These are phyloP conservation scores for Zaprionus davidi DNA, from an alignment of 1,140 invertebrate species.

Conservation along the genomic window DNA sequence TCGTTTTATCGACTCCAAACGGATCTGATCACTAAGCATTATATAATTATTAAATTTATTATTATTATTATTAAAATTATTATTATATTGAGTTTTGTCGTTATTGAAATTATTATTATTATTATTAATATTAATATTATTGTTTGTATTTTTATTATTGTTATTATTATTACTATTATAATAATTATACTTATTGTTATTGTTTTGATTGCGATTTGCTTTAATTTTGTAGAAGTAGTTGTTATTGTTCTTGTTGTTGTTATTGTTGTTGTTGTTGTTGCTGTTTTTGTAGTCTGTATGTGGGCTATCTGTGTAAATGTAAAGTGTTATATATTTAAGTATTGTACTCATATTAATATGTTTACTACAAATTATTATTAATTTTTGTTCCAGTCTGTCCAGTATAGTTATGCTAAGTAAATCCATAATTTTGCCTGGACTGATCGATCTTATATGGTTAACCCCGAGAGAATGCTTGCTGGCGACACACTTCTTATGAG, in stretches of 20 bases:
- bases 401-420: no score
- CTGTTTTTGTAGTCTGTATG: conserved; percentile 71
- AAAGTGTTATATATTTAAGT: conserved; percentile 57
- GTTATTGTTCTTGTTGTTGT: conserved; percentile 30
- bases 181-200: conserved; percentile 17
- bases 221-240: conserved; percentile 9
- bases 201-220: conserved; percentile 9
- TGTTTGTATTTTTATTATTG: conserved; percentile 7
- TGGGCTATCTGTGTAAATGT: conserved; percentile 78
- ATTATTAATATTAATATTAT: conserved; percentile 12
- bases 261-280: conserved; percentile 51
- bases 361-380: neutral
- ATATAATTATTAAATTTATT: conserved; percentile 53
- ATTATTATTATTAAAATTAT: conserved; percentile 18
- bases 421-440: no score
- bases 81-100: conserved; percentile 37
- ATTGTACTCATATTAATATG: neutral
- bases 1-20: conserved; percentile 90
- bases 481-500: no score
- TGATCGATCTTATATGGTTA: no score
- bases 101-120: conserved; percentile 49
- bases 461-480: no score
- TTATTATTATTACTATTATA: conserved; percentile 9
- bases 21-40: conserved; percentile 85
- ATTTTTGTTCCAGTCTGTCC: no score